phyloP scores from a whole-genome alignment of 2,888 invertebrate species.

The Arenicola marina region DNA sequence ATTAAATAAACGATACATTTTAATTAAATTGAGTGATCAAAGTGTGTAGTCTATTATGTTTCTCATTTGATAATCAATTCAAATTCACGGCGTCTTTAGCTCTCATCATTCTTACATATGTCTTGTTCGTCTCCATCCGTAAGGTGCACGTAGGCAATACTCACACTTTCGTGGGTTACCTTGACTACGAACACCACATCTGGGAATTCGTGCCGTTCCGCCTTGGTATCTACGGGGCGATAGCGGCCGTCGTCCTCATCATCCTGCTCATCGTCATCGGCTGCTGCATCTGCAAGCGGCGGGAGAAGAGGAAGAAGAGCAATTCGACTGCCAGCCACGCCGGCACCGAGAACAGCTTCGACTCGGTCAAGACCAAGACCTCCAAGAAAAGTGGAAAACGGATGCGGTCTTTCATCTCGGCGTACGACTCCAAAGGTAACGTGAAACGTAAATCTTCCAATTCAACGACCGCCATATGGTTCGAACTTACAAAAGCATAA shows the following conservation, averaged over 20 bases:
- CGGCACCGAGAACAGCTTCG: too few relatives aligned
- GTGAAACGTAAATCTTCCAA: too few relatives aligned
- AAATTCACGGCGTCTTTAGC: too few relatives aligned
- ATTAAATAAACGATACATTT: too few relatives aligned
- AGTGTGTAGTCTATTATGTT: neutral
- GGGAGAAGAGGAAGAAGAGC: neutral
- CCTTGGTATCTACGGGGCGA: neutral
- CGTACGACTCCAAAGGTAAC: too few relatives aligned
- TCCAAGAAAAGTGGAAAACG: neutral
- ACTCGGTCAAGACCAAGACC: too few relatives aligned
- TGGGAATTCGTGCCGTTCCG: conserved; percentile 5
- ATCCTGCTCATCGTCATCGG: neutral
- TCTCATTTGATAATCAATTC: neutral
- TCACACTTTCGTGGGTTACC: neutral
- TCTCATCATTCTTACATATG: too few relatives aligned
- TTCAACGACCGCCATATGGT: too few relatives aligned
- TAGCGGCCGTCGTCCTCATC: neutral
- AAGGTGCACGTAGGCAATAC: conserved; percentile 5
- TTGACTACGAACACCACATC: neutral
- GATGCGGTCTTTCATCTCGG: neutral
- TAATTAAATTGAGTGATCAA: too few relatives aligned
- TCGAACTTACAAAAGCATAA: too few relatives aligned
- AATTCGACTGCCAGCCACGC: too few relatives aligned
- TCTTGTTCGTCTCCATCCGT: neutral
- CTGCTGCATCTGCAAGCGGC: neutral